Evolutionary conservation across 2,113 vertebrate genomes (phyloP), one percentile per base, ranked within the genome.

Genomic region (Vulpes ferrilata): DNA sequence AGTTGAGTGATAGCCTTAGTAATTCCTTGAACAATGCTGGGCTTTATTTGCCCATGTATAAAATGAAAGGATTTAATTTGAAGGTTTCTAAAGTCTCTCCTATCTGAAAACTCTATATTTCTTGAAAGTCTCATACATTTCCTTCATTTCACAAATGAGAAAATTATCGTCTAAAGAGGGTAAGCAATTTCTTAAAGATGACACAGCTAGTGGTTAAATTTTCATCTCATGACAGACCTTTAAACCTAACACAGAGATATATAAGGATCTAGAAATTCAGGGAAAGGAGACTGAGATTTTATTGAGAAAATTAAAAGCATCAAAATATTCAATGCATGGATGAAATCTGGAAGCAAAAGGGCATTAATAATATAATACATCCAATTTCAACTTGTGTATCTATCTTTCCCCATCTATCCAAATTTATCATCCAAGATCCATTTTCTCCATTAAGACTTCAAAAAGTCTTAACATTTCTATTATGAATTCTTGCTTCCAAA

Each of bases 101-200:
- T 88, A 6, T 43, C 55, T 83, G 30, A 93, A 93, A 93, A 38
- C 25, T 62, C 17, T 69, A 17, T 43, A 32, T 19, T 80, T 86
- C 93, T 95, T 53, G 94, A 25, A n/a, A 60, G 22, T 88, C 15
- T 85, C 64, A 43, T 38, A 62, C 7, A 78, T 60, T 53, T 76
- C 11, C 23, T 81, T 97, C 23, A 85, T 73, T 93, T 67, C 71
- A 62, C 43, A 89, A 67, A 60, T 93, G 59, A 91, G 76, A 69
- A 87, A 95, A 97, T 96, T 82, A 43, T 19, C 57, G 0, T 65
- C 43, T 86, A 64, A 95, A 74, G 38, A 25, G 20, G n/a, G 11
- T 85, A 96, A 95, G 62, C 27, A 92, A 65, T 80, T 84, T 87
- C 53, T 89, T 65, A 88, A 94, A 83, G 53, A 71, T 88, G 53